A percentile compares a stretch with the other conserved stretches of the same genome.
phyloP scores from a whole-genome alignment of 2,113 vertebrate genomes.

The Lagenorhynchus albirostris region DNA sequence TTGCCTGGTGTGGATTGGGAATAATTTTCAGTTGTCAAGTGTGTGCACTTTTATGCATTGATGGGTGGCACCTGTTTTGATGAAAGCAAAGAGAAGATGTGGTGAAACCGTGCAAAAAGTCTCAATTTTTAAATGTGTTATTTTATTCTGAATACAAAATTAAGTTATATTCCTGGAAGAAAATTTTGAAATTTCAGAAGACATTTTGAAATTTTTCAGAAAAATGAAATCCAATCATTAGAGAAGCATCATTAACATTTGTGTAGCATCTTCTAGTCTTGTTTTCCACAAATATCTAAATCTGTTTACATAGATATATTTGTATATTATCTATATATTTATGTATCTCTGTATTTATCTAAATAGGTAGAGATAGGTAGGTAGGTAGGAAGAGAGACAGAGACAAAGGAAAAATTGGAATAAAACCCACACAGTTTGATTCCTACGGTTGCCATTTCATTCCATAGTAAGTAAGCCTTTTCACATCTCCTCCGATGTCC shows the following conservation, averaged over 20 bases:
- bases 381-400: background rate
- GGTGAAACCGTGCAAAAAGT: background rate
- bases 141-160: background rate
- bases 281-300: background rate
- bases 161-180: background rate
- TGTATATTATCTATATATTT: background rate
- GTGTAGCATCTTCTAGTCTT: background rate
- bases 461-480: fast-evolving
- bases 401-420: too few relatives aligned
- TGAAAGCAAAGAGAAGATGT: background rate
- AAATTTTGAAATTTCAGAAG: background rate
- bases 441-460: background rate
- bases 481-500: fast-evolving
- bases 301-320: fast-evolving
- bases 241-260: background rate
- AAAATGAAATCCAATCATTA: background rate
- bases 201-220: too few relatives aligned
- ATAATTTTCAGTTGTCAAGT: background rate
- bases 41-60: fast-evolving
- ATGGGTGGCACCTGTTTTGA: too few relatives aligned
- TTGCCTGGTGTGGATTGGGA: fast-evolving
- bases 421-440: background rate
- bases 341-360: background rate
- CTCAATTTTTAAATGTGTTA: background rate
- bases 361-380: background rate